phyloP scores from a whole-genome alignment of 2,797 vertebrate species.

The Notoglanidium macrostoma region DNA sequence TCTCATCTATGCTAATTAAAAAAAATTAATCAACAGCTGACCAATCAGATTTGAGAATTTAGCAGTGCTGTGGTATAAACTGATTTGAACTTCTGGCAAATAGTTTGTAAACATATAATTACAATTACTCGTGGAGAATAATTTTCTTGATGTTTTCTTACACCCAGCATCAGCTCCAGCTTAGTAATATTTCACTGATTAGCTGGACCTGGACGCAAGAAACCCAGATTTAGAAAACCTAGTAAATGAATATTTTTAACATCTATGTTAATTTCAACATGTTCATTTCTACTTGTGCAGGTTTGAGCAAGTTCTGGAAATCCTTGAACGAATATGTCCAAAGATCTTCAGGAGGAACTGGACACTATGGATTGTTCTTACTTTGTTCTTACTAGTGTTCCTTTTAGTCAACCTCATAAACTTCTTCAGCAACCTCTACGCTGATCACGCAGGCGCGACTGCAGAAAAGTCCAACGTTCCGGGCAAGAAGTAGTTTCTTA shows the following conservation, averaged over 20 bases:
- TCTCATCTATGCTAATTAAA: neutral
- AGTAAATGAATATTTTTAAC: neutral
- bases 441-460: constrained; percentile 69
- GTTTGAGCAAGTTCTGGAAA: constrained; percentile 70
- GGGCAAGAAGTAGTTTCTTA: constrained; percentile 60
- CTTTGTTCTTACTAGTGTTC: constrained; percentile 70
- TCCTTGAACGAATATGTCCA: constrained; percentile 70
- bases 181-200: neutral
- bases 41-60: neutral
- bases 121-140: neutral
- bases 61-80: neutral
- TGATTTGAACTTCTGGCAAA: neutral
- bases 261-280: neutral
- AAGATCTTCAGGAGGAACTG: constrained; percentile 69
- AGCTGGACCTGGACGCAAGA: neutral
- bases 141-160: neutral
- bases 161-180: neutral
- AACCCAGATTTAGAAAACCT: neutral
- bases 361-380: constrained; percentile 70
- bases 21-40: neutral
- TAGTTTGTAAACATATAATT: neutral
- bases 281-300: constrained; percentile 62
- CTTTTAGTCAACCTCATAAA: constrained; percentile 74
- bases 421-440: constrained; percentile 71
- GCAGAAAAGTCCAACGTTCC: constrained; percentile 49